phyloP scores from a whole-genome alignment of 2,888 invertebrate genomes.

The Dasypogon diadema region DNA sequence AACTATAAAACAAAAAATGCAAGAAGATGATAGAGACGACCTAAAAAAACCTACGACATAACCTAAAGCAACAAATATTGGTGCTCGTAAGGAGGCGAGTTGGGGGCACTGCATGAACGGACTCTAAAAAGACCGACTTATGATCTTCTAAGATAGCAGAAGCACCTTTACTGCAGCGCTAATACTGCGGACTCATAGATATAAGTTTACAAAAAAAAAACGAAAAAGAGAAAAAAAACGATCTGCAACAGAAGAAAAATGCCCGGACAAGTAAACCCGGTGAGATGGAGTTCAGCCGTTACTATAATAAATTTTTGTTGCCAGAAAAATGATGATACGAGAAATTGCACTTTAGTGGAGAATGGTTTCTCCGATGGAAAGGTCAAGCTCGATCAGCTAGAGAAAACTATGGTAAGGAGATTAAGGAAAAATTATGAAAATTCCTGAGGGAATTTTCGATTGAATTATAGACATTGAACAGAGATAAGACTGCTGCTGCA shows the following conservation, averaged over 20 bases:
- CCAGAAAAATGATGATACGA: slow-evolving; percentile 56
- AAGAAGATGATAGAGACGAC: slow-evolving; percentile 33
- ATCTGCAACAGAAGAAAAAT: slow-evolving; percentile 14
- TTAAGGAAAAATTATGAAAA: slow-evolving; percentile 48
- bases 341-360: slow-evolving; percentile 57
- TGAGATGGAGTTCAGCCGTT: background rate
- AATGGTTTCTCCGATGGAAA: slow-evolving; percentile 46
- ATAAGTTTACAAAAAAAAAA: slow-evolving; percentile 20
- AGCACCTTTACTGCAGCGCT: slow-evolving; percentile 34
- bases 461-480: slow-evolving; percentile 44
- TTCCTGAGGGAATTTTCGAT: slow-evolving; percentile 49
- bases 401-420: slow-evolving; percentile 42
- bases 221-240: background rate
- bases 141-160: slow-evolving; percentile 46
- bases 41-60: slow-evolving; percentile 6
- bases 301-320: slow-evolving; percentile 54
- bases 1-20: slow-evolving; percentile 7
- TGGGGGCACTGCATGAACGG: background rate
- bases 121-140: slow-evolving; percentile 52
- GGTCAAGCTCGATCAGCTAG: slow-evolving; percentile 45
- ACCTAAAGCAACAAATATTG: slow-evolving; percentile 9
- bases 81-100: background rate
- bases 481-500: slow-evolving; percentile 33
- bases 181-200: slow-evolving; percentile 14
- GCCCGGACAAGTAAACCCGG: slow-evolving; percentile 22